Evolutionary conservation across 2,888 invertebrate genomes (phyloP).

Genomic region (Agrotis segetum): DNA sequence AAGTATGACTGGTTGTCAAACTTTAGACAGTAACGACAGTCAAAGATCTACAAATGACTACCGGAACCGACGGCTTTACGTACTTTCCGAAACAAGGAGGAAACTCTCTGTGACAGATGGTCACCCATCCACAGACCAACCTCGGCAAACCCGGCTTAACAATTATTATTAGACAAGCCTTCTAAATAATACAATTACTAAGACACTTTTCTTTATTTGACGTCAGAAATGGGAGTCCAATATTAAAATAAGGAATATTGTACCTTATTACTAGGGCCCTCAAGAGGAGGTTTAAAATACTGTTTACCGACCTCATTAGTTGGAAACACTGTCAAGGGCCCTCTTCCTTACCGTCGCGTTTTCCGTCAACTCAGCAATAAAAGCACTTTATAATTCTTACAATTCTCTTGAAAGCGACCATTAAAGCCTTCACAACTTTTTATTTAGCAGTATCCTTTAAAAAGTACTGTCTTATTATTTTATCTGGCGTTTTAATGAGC

Average conservation of each 20-base stretch:
- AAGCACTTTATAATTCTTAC: slow-evolving; percentile 56
- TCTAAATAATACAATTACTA: background rate
- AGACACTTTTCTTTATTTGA: background rate
- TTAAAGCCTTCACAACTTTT: slow-evolving; percentile 51
- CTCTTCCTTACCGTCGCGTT: slow-evolving; percentile 45
- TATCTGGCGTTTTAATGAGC: slow-evolving; percentile 50
- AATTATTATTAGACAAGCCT: too few species aligned
- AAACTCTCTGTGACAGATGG: too few species aligned
- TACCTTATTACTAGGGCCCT: background rate
- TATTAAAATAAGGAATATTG: background rate
- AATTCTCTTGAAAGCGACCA: slow-evolving; percentile 45
- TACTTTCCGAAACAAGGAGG: too few species aligned
- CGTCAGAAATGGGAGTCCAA: background rate
- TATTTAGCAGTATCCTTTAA: slow-evolving; percentile 43
- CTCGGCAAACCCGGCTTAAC: too few species aligned
- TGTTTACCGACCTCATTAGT: slow-evolving; percentile 68
- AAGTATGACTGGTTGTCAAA: too few species aligned
- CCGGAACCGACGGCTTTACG: too few species aligned
- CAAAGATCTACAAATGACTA: too few species aligned
- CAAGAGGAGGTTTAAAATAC: slow-evolving; percentile 32
- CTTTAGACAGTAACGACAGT: too few species aligned
- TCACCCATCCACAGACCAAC: too few species aligned
- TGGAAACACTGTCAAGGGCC: slow-evolving; percentile 48
- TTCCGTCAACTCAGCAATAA: slow-evolving; percentile 53
- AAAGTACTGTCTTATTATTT: slow-evolving; percentile 36